Percentiles rank a stretch among this genome's conserved stretches.
Evolutionary conservation across 1,140 invertebrate genomes (phyloP).

Genomic region (Euglossa dilemma): DNA sequence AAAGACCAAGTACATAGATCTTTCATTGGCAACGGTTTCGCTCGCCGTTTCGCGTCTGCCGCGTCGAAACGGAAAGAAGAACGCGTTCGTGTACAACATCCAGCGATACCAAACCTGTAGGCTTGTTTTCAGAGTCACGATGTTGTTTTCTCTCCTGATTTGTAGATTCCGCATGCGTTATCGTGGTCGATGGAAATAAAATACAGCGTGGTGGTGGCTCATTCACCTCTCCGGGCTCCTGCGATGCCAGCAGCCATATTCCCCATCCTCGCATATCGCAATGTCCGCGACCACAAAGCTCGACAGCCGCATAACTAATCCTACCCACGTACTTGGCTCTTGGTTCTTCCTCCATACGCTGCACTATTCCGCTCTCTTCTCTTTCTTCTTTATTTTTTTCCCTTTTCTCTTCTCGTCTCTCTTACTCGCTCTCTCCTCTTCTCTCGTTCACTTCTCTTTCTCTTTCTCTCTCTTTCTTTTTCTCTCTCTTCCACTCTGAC

Average conservation of each 20-base stretch:
- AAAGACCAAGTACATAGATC: background rate
- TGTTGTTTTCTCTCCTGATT: constrained; percentile 77
- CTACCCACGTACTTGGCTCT: constrained; percentile 38
- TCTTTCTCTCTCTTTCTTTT: constrained; percentile 28
- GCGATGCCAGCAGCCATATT: constrained; percentile 43
- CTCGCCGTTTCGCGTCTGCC: background rate
- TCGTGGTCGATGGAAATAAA: constrained; percentile 82
- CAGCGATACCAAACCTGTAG: constrained; percentile 27
- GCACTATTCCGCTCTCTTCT: constrained; percentile 37
- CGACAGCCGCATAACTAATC: constrained; percentile 46
- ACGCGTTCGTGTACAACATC: background rate
- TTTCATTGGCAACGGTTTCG: too few species aligned
- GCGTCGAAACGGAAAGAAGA: background rate
- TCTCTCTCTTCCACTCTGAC: constrained; percentile 39
- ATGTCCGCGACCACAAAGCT: constrained; percentile 34
- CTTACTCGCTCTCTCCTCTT: constrained; percentile 28
- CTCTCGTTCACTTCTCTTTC: constrained; percentile 16
- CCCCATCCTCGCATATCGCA: constrained; percentile 29
- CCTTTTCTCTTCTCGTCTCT: background rate
- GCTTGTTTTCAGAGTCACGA: constrained; percentile 44
- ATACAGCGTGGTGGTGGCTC: constrained; percentile 79
- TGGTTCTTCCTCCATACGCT: constrained; percentile 25
- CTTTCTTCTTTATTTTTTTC: constrained; percentile 21
- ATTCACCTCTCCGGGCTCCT: constrained; percentile 46
- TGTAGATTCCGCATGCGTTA: constrained; percentile 83